Evolutionary conservation across 2,797 vertebrate genomes (phyloP), one percentile per base, ranked within the genome.

Genomic region (Parambassis ranga): DNA sequence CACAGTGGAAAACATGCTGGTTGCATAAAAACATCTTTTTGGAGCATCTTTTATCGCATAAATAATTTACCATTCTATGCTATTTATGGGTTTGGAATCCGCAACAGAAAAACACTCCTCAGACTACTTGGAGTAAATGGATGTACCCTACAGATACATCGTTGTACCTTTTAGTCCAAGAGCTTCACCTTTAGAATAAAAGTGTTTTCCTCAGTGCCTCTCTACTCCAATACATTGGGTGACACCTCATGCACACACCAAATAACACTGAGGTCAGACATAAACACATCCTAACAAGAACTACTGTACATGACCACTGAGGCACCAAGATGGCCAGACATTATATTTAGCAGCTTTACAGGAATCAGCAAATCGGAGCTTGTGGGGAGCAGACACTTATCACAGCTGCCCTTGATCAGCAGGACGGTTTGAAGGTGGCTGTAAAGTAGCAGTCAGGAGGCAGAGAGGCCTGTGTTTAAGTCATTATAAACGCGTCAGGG

Each of bases 341-440:
- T 66, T 77, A 77, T 71, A 77, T 80, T 89, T 81, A 79, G 69
- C 33, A 79, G 77, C 74, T 82, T 64, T 26, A 53, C 7, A 1
- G 18, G 74, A 82, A 85, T 84, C 71, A 83, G 75, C 24, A 26
- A 67, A 77, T 55, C 37, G 11, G 51, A 67, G 51, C 59, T 56
- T 39, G 64, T 1, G 57, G 68, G 56, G 53, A 65, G 44, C 51
- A 82, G 82, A 85, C 74, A 81, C 77, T 67, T 39, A 85, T 89
- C 64, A 88, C 62, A n/a, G 46, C 57, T 4, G n/a, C 42, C 58
- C 75, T 71, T 30, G 65, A 84, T 82, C 74, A 77, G 75, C 77
- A 72, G 43, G 65, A 38, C 1, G 30, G 70, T 68, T 79, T 71
- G 62, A 74, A 70, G 56, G 60, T 53, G 76, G 57, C 71, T 37